Evolutionary conservation across 2,797 vertebrate species (phyloP), one percentile per base, ranked within the genome.

Genomic region (Stomatorhinus walkeri): DNA sequence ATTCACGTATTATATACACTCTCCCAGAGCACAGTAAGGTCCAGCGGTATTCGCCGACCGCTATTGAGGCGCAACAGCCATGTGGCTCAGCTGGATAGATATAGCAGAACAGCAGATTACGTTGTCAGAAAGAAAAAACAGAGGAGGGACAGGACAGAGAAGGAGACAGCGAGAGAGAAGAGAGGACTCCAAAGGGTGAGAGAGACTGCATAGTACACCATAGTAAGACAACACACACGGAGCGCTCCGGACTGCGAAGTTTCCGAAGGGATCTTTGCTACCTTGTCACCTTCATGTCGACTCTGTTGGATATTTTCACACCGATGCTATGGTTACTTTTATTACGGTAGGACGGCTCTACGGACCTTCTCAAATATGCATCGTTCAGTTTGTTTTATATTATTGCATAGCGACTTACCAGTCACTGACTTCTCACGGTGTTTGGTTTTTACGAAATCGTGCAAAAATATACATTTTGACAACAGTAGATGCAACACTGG

Each of bases 241-340:
- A 89, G 92, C 93, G 91, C 92, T 91, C 91, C 89, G 61, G 89
- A 89, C 56, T 91, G 91, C 93, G 94, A 92, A 92, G 91, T 96
- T 96, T 95, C 91, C 89, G 88, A 91, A 93, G 92, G 90, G 91
- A 95, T 94, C 94, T 90, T 91, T 93, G 91, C 90, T 88, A 92
- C 92, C 91, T 94, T 94, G 94, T 95, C 93, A 94, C 94, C 95
- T 96, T 96, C 93, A 96, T 96, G 96, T 96, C 95, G 95, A 93
- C 95, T 94, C 92, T 94, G 94, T 94, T 95, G 96, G 95, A 96
- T 94, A 94, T 93, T 93, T 92, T 92, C 93, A 94, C 93, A 93
- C 94, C 94, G 96, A 95, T 95, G 96, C 95, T 96, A 96, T 96
- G 96, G 96, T 96, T 96, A 96, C 96, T 94, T 96, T 96, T 94